Conservation (phyloP, 2,888 invertebrate genomes). For the Melanargia galathea region DNA sequence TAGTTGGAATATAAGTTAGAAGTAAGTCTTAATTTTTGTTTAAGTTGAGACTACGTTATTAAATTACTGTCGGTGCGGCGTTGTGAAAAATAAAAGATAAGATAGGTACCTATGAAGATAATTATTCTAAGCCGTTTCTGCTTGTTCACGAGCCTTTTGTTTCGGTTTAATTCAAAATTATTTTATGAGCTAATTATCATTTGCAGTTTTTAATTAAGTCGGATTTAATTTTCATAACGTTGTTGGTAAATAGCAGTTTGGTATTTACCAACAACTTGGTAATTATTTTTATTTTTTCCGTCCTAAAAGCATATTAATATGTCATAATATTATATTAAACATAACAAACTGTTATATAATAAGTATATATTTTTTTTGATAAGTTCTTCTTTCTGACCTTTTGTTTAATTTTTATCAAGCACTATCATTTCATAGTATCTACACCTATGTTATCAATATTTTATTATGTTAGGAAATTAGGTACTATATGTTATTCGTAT, state of each 20-base stretch:
- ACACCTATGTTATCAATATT: too few relatives aligned
- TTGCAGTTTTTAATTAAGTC: not conserved
- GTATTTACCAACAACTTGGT: not conserved
- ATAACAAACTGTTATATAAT: too few relatives aligned
- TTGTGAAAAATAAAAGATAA: not conserved
- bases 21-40: not conserved
- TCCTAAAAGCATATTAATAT: too few relatives aligned
- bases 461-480: too few relatives aligned
- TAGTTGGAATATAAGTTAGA: not conserved
- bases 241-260: not conserved
- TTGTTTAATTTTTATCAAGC: too few relatives aligned
- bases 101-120: not conserved
- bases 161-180: slow-evolving; percentile 3
- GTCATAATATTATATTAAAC: too few relatives aligned
- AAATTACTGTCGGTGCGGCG: not conserved
- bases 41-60: not conserved
- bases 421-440: too few relatives aligned
- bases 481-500: too few relatives aligned
- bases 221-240: not conserved
- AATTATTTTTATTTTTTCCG: not conserved
- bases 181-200: slow-evolving; percentile 8
- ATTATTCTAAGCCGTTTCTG: slow-evolving; percentile 4
- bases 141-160: not conserved
- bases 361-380: too few relatives aligned
- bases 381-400: too few relatives aligned